Base-by-base conservation (phyloP, 2,888 invertebrate genomes). In the Orgyia antiqua region DNA sequence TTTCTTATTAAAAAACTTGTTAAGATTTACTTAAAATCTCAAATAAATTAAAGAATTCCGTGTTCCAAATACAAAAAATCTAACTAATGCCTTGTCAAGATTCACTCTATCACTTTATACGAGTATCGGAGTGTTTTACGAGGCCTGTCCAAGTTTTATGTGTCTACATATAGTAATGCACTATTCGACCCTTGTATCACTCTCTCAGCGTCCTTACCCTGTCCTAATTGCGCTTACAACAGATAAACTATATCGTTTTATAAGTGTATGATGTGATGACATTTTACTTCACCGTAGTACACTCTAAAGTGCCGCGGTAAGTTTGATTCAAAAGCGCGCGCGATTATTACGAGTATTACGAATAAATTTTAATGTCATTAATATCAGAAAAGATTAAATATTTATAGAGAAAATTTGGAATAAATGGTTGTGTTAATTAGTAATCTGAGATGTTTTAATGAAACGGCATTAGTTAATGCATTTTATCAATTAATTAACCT, bases 161-260 rank as follows among this genome's bases (percentile, higher is more conserved):
- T 48, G 20, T 27, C 55, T 69, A 71, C 69, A 72, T 68, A 74
- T 64, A 64, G 61, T 70, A 68, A 69, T 60, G 66, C 39, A 41
- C 33, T 32, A 15, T 21, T 28, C 30, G 31, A 6, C n/a, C 23
- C 29, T 13, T 24, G 24, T 31, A 13, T 32, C 15, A 9, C 27
- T 27, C 24, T 20, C 28, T 26, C 29, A 31, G 29, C 33, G 31
- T 31, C 38, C 31, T 28, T 28, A 39, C 21, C 18, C 49, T 36
- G 42, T 32, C 42, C 59, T 65, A 62, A 67, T 65, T 66, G 64
- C 51, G 21, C 37, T 18, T 33, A 44, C 43, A 46, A 38, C 47
- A 54, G 69, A 68, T 66, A 70, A 58, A 60, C 35, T 46, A 42
- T 52, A 62, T 53, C 42, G 50, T 39, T 56, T 52, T 54, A 46